A percentile compares a stretch with the other conserved stretches of the same genome.
Evolutionary conservation across 2,888 invertebrate species (phyloP).

Genomic region (Nomada lathburiana): DNA sequence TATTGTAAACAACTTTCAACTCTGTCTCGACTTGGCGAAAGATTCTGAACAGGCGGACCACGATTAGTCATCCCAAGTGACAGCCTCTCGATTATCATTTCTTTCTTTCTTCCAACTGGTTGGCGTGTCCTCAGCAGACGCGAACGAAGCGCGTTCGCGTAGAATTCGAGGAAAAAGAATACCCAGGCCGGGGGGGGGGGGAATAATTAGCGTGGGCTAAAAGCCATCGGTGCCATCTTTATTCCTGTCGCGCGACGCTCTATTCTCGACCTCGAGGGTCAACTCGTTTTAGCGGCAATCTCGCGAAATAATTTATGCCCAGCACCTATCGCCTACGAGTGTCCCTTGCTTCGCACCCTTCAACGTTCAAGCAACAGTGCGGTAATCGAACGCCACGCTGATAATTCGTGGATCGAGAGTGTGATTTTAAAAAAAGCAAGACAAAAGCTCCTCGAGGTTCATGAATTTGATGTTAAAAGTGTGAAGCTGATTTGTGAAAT

Average conservation of each 20-base stretch:
- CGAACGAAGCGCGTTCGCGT: conserved; percentile 3
- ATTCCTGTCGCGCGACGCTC: conserved; percentile 70
- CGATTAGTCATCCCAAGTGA: conserved; percentile 48
- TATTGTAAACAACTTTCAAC: not conserved
- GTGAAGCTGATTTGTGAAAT: too few relatives aligned
- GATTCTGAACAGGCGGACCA: conserved; percentile 6
- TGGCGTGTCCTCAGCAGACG: not conserved
- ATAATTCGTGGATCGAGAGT: too few relatives aligned
- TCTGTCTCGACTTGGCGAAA: not conserved
- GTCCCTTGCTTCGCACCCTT: conserved; percentile 23
- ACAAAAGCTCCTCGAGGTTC: too few relatives aligned
- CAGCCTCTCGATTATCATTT: conserved; percentile 40
- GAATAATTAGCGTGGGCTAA: conserved; percentile 67
- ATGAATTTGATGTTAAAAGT: too few relatives aligned
- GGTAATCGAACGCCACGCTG: conserved; percentile 32
- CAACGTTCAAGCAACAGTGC: conserved; percentile 6
- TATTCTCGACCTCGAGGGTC: conserved; percentile 69
- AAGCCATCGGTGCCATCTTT: conserved; percentile 59
- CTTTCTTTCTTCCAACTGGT: not conserved
- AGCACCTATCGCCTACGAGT: conserved; percentile 39
- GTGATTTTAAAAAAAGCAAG: too few relatives aligned
- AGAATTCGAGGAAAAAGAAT: conserved; percentile 53
- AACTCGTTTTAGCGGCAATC: conserved; percentile 67
- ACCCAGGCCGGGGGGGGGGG: conserved; percentile 46
- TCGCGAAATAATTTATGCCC: conserved; percentile 68